Conservation (phyloP, 2,888 invertebrate species). For the Spodoptera picta region DNA sequence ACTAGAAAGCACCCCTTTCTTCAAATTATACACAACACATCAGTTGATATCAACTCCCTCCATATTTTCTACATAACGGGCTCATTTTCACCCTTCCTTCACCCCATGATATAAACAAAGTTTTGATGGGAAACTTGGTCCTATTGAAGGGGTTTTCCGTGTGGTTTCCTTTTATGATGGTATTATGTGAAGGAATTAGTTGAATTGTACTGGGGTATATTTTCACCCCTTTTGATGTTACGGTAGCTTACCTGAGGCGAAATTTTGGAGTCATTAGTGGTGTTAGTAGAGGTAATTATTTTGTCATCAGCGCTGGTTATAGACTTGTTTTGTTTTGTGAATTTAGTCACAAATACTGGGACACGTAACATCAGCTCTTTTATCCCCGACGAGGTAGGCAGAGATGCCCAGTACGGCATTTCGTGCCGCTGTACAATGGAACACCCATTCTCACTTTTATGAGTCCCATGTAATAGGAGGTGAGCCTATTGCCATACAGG, state of each 20-base stretch:
- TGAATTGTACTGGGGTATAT: conserved; percentile 21
- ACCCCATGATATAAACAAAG: conserved; percentile 60
- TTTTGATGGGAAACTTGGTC: conserved; percentile 64
- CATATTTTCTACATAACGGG: conserved; percentile 72
- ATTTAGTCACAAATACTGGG: too few species aligned
- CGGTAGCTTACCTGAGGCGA: neutral
- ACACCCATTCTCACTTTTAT: too few species aligned
- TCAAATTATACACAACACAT: conserved; percentile 53
- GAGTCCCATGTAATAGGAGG: too few species aligned
- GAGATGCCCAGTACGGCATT: too few species aligned
- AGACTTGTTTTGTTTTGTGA: neutral
- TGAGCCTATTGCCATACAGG: too few species aligned
- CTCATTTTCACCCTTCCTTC: conserved; percentile 69
- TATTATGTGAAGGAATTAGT: conserved; percentile 34
- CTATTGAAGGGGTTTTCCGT: conserved; percentile 46
- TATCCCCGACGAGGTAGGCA: too few species aligned
- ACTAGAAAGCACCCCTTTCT: conserved; percentile 44
- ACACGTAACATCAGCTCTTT: too few species aligned
- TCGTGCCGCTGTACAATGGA: too few species aligned
- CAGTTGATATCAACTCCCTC: conserved; percentile 56
- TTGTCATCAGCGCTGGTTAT: too few species aligned
- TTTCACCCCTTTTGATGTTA: conserved; percentile 13
- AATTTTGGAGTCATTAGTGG: neutral
- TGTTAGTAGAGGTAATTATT: too few species aligned
- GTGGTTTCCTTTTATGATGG: conserved; percentile 46